Percentiles rank a stretch among this genome's conserved stretches.
Conservation (phyloP, 2,113 vertebrate species). For the Numida meleagris region DNA sequence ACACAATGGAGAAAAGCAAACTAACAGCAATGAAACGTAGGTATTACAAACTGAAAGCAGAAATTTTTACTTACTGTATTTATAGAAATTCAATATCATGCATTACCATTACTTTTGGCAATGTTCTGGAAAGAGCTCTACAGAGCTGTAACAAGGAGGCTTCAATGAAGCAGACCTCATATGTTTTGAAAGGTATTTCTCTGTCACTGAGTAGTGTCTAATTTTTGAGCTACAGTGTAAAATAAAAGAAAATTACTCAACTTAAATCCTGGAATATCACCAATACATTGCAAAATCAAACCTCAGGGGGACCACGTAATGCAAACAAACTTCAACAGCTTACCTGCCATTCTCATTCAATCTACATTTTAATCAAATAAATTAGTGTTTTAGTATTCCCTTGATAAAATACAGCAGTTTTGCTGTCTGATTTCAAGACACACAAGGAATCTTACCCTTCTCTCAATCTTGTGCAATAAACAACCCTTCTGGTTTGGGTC, state of each 20-base stretch:
- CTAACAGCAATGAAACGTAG: background rate
- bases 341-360: background rate
- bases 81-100: background rate
- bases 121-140: background rate
- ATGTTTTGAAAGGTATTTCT: background rate
- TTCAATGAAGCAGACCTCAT: background rate
- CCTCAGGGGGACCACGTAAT: background rate
- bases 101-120: background rate
- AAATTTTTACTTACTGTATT: background rate
- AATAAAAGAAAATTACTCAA: conserved; percentile 1
- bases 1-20: background rate
- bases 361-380: conserved; percentile 8
- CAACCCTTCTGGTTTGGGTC: background rate
- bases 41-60: background rate
- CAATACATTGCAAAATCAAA: background rate
- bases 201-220: background rate
- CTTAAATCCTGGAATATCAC: background rate
- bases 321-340: conserved; percentile 16
- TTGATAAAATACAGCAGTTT: background rate
- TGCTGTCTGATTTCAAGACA: conserved; percentile 1
- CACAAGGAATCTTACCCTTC: background rate
- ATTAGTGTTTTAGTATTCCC: conserved; percentile 28
- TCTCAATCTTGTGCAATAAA: background rate
- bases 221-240: background rate
- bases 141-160: background rate